Base-by-base conservation (phyloP, 2,888 invertebrate genomes). In the Drosophila picticornis region DNA sequence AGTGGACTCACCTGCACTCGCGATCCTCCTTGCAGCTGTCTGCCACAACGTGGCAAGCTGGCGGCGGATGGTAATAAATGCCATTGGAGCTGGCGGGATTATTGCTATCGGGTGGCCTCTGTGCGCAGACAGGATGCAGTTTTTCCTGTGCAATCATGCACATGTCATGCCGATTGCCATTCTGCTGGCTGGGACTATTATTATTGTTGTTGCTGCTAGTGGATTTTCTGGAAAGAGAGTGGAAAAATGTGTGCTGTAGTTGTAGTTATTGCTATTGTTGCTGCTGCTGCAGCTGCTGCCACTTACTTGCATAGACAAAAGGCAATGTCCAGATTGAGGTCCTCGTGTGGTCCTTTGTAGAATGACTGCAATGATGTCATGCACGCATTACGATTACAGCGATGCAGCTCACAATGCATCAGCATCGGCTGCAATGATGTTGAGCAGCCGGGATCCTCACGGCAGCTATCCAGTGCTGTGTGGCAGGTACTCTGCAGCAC, bases 281-380 rank as follows among this genome's bases (percentile, higher is more conserved):
- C 10, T 13, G 52, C 22, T 46, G 22, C 29, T 40, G 22, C 38
- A 56, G 43, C 67, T 56, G 59, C 63, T 72, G 70, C 78, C 84
- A 95, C 96, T 96, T 94, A 97, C 98, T 96, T 97, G 97, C 98
- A 98, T 73, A 98, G 95, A 93, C 98, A 98, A 94, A 98, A 98
- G 83, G 98, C 98, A 87, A 98, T 96, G 93, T 98, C 98, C 79
- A 97, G 95, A 91, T 97, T 97, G 95, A 97, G 96, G 84, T 96
- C 96, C 81, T 96, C 96, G 66, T 96, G 96, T 27, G 96, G 96
- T 90, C 96, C 96, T 92, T 96, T 95, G 94, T 98, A 98, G 94
- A 98, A 98, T 65, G 96, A 95, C 92, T 97, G 96, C 86, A 98
- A 94, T 60, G 97, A 96, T 77, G 96, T 95, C 97, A 97, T 97